Base-by-base conservation (phyloP, 1,140 invertebrate species). In the Ceratosolen solmsi region DNA sequence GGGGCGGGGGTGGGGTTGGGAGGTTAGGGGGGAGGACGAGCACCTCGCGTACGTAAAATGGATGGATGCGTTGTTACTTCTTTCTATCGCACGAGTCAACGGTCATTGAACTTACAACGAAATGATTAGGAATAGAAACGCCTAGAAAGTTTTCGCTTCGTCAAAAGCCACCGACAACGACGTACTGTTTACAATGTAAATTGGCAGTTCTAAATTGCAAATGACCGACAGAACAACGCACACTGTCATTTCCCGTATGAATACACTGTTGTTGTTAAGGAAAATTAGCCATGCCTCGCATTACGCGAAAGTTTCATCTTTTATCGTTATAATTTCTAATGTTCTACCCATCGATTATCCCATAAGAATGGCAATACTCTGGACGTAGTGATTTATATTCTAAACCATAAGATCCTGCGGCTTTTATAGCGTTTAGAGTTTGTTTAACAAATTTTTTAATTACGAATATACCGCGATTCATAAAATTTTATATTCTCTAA, bases 51-150 rank as follows among this genome's bases (percentile, higher is more conserved):
- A 60, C 68, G 56, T 63, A 27, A 63, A 68, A 7, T 49, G 73
- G 71, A 58, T 80, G 25, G 1, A 27, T 22, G n/a, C 30, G 22
- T 27, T 20, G 63, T 8, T 2, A 13, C 8, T 9, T 27, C 36
- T 46, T 58, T 5, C 49, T 63, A 81, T 68, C 72, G 63, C 20
- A n/a, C 70, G 68, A 46, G 68, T 22, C 68, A 71, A 68, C 79
- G 71, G 72, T 79, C 77, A 72, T 58, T 79, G 77, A 79, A 79
- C 77, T 65, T 65, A 46, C 71, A 0, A 11, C 78, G 22, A 80
- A 73, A 56, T 71, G 71, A 81, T 81, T 81, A 81, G 79, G 72
- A 81, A 81, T 81, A 81, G 79, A 81, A 75, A 75, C 60, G 72
- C 30, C 58, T n/a, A 81, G 79, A 75, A 81, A 81, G 79, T 75